These are phyloP conservation scores for Hypotaenidia philippensis DNA, from an alignment of 2,797 vertebrate species.

Conservation along the genomic window DNA sequence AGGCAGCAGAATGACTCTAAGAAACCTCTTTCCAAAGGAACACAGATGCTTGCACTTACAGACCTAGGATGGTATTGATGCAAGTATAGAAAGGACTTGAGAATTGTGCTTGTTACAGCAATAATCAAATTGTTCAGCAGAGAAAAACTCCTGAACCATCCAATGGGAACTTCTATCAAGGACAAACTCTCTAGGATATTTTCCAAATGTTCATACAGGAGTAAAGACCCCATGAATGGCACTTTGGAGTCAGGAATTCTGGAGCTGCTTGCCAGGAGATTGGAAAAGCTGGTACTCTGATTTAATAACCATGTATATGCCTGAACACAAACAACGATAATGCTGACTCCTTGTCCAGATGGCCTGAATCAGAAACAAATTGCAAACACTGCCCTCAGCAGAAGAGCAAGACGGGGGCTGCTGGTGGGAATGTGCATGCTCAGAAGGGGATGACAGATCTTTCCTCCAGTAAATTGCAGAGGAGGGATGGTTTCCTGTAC, in stretches of 20 bases:
- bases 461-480: neutral
- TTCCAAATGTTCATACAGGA: neutral
- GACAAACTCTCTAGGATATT: neutral
- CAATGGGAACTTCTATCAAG: neutral
- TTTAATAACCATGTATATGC: neutral
- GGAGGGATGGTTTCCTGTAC: neutral
- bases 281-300: neutral
- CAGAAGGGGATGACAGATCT: neutral
- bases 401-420: neutral
- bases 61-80: neutral
- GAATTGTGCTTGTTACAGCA: neutral
- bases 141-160: neutral
- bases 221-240: neutral
- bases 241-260: neutral
- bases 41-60: neutral
- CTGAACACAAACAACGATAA: neutral
- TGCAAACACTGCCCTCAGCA: neutral
- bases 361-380: slow-evolving; percentile 18
- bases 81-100: neutral
- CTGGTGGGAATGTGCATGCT: neutral
- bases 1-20: neutral
- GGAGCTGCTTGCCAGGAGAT: neutral
- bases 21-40: neutral
- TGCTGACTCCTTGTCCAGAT: slow-evolving; percentile 26
- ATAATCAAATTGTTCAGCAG: neutral